These are phyloP conservation scores for Trochalopteron elliotii DNA, from an alignment of 2,113 vertebrate genomes.

Conservation along the genomic window DNA sequence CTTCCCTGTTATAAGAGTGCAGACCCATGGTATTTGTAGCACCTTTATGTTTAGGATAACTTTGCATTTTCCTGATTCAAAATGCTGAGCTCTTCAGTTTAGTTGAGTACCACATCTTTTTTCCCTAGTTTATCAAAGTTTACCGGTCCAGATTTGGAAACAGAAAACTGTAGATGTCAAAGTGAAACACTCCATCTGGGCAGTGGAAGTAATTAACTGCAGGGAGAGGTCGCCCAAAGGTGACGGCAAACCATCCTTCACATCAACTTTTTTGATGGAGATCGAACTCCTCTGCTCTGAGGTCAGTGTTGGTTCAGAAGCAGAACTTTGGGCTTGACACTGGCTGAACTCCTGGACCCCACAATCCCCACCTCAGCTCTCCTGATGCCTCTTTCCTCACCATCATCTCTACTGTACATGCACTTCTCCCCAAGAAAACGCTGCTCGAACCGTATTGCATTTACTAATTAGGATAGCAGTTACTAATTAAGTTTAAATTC, in stretches of 20 bases:
- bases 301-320: background rate
- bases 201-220: background rate
- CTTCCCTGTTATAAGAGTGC: background rate
- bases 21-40: background rate
- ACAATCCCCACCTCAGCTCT: background rate
- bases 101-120: background rate
- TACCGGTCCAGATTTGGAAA: background rate
- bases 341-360: background rate
- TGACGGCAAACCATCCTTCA: background rate
- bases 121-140: background rate
- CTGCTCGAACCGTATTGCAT: constrained; percentile 16
- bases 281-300: background rate
- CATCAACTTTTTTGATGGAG: rapidly evolving
- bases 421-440: constrained; percentile 8
- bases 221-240: background rate
- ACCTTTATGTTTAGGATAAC: background rate
- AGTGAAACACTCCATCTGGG: background rate
- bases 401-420: background rate
- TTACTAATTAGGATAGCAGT: constrained; percentile 67
- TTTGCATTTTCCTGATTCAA: background rate
- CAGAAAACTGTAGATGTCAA: background rate
- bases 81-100: background rate
- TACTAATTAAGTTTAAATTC: constrained; percentile 69
- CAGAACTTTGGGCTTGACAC: background rate
- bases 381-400: background rate